Evolutionary conservation across 2,113 vertebrate species (phyloP), one percentile per base, ranked within the genome.

Genomic region (Cryptomyrus ogoouensis): DNA sequence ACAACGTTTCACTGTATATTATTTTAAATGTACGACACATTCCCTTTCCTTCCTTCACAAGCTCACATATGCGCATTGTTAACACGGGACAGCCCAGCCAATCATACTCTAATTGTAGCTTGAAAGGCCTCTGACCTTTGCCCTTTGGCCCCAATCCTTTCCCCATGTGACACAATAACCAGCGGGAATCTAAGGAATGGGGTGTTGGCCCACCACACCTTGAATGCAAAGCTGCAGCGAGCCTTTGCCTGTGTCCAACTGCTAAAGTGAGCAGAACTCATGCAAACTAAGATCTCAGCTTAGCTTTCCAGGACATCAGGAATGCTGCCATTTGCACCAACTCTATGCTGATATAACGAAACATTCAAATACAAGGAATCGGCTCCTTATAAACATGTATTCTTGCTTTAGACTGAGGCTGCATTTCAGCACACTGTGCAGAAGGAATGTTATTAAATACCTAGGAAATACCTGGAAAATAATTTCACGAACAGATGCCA

Each of bases 121-220:
- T 66, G 52, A 88, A 58, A 39, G 27, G 7, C 21, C 21, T 88
- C 53, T 66, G 53, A 62, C 87, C 86, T 56, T 53, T 87, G 47
- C 27, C 86, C 86, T 19, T 35, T n/a, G 49, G 50, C 10, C 46
- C 35, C 49, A 19, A 17, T 53, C 66, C 70, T 35, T 46, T 83
- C 46, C 31, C 70, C 13, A 27, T 39, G 49, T n/a, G 27, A 44
- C 21, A 10, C 70, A 49, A 56, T 52, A 50, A 52, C n/a, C 70
- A 53, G 10, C 19, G 39, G 47, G 74, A 80, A 83, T 89, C 88
- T 89, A 31, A 89, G 35, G 47, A 83, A 89, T 89, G 49, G 88
- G 88, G 70, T 35, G 70, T 83, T 83, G 74, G 19, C 35, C 27
- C 9, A 70, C 42, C 47, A 89, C 74, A 83, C 49, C 70, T 89